These are phyloP conservation scores for Lasioglossum morio DNA, from an alignment of 2,888 invertebrate genomes.

Conservation along the genomic window DNA sequence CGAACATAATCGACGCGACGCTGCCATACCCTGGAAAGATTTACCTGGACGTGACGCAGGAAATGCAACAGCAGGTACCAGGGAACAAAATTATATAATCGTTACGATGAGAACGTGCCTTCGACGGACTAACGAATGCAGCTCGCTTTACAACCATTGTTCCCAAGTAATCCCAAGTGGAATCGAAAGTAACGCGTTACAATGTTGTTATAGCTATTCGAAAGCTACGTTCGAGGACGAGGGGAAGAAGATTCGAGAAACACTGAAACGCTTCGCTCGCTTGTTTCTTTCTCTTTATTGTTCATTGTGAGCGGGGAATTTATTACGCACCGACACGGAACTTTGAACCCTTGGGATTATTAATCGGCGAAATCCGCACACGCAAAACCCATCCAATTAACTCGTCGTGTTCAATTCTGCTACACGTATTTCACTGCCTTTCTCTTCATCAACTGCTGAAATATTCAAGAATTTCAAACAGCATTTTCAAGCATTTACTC, in stretches of 20 bases:
- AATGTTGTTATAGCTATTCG: constrained; percentile 28
- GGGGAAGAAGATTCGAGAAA: constrained; percentile 36
- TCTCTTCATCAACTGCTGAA: neutral
- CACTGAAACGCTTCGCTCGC: constrained; percentile 18
- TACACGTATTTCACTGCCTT: neutral
- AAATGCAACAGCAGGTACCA: constrained; percentile 91
- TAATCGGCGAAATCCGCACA: neutral
- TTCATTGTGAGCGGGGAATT: constrained; percentile 22
- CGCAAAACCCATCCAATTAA: neutral
- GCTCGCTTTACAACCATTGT: constrained; percentile 22
- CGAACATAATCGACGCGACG: constrained; percentile 91
- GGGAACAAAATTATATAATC: constrained; percentile 21
- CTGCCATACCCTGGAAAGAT: constrained; percentile 94
- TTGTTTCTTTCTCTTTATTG: constrained; percentile 14
- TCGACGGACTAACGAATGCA: constrained; percentile 37
- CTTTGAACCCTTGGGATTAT: neutral
- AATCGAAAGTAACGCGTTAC: constrained; percentile 48
- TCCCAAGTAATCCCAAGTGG: constrained; percentile 14
- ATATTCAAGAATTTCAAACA: neutral
- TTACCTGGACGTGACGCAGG: constrained; percentile 92
- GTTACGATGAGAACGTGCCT: constrained; percentile 24
- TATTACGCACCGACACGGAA: neutral
- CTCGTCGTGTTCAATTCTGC: neutral
- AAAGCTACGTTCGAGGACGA: constrained; percentile 26
- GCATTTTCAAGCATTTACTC: too few species aligned